phyloP scores from a whole-genome alignment of 2,888 invertebrate species.

The Himalopsyche japonica region DNA sequence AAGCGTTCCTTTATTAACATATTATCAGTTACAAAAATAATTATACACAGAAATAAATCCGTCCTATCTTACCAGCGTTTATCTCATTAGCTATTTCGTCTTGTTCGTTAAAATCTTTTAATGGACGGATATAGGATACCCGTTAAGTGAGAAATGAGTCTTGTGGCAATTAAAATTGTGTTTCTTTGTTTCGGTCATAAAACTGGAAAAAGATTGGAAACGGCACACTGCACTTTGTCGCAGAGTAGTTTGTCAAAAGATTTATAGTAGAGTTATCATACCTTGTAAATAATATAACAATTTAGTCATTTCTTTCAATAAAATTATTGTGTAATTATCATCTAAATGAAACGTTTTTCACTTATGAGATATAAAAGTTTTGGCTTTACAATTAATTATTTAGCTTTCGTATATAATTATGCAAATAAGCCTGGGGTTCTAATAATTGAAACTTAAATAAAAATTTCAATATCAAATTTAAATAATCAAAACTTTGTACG shows the following conservation, averaged over 20 bases:
- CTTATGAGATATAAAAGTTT: no score
- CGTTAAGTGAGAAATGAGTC: not conserved
- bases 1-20: not conserved
- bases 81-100: not conserved
- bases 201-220: not conserved
- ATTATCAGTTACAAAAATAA: not conserved
- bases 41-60: not conserved
- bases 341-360: no score
- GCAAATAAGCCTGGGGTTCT: no score
- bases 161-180: not conserved
- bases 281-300: no score
- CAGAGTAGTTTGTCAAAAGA: not conserved
- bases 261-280: no score
- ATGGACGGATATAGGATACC: not conserved
- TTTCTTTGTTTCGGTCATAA: not conserved
- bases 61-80: not conserved
- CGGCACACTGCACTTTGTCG: not conserved
- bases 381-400: no score
- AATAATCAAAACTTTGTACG: no score
- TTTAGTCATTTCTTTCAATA: no score
- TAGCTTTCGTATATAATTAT: no score
- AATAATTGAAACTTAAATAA: no score
- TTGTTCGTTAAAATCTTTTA: not conserved
- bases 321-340: no score
- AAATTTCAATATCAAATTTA: no score